phyloP scores from a whole-genome alignment of 2,113 vertebrate species.

The Deroptyus accipitrinus region DNA sequence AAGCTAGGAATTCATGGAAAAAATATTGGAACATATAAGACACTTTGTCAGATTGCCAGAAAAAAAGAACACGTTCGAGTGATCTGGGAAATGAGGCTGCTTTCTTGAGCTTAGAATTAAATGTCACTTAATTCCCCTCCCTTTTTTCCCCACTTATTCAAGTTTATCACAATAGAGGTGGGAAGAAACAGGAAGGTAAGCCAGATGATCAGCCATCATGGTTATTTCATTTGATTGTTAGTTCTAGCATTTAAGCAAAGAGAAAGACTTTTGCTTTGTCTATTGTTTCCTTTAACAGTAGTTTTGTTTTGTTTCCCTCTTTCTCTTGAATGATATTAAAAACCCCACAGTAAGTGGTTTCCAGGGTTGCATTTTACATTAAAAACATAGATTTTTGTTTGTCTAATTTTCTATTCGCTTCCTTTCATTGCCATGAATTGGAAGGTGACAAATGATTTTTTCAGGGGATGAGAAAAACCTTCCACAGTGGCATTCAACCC shows the following conservation, averaged over 20 bases:
- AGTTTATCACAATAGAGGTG: background rate
- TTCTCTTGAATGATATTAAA: background rate
- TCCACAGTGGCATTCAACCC: slow-evolving; percentile 10
- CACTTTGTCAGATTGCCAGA: background rate
- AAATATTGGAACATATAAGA: background rate
- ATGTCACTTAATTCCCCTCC: background rate
- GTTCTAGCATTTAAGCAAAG: background rate
- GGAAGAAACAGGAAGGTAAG: background rate
- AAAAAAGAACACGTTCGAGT: background rate
- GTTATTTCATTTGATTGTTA: background rate
- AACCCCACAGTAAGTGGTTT: background rate
- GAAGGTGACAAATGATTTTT: slow-evolving; percentile 36
- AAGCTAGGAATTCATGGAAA: background rate
- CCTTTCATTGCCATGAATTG: background rate
- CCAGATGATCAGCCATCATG: background rate
- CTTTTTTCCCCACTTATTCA: background rate
- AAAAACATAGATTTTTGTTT: slow-evolving; percentile 33
- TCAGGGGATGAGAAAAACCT: background rate
- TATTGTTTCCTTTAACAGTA: background rate
- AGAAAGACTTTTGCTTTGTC: background rate
- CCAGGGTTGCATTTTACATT: slow-evolving; percentile 27
- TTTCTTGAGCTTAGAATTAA: background rate
- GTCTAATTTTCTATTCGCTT: background rate
- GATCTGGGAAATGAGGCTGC: background rate
- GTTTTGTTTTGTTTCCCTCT: background rate